A percentile compares a stretch with the other conserved stretches of the same genome.
phyloP scores from a whole-genome alignment of 2,888 invertebrate species.

The Nomada flava region DNA sequence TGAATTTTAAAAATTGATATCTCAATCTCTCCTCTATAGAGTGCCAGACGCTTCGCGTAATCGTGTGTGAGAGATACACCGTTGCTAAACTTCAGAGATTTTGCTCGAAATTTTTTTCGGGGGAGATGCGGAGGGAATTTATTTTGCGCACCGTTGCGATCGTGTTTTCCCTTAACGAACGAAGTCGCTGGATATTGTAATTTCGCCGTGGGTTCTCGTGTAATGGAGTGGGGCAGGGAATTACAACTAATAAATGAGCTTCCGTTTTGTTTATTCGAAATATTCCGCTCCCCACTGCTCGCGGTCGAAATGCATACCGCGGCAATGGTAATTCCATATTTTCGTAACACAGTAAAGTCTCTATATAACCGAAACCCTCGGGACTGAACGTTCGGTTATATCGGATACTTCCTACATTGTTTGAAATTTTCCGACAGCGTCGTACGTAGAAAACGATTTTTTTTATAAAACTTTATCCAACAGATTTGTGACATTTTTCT shows the following conservation, averaged over 20 bases:
- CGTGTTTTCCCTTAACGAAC: background rate
- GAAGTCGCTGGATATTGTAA: background rate
- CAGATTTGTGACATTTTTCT: no score
- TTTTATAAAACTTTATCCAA: no score
- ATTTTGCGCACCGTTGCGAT: background rate
- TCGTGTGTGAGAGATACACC: background rate
- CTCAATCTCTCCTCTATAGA: background rate
- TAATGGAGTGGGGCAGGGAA: background rate
- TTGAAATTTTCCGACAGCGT: no score
- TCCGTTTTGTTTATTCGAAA: background rate
- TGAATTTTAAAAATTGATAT: slow-evolving; percentile 24
- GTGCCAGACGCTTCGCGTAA: background rate
- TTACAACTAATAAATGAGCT: background rate
- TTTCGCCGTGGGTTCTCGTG: background rate
- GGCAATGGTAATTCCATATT: background rate
- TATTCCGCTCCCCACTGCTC: background rate
- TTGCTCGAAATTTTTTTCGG: background rate
- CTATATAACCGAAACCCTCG: no score
- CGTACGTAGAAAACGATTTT: no score
- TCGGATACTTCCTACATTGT: no score
- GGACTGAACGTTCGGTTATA: no score
- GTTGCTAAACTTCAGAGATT: background rate
- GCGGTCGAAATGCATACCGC: background rate
- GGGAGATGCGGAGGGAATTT: background rate
- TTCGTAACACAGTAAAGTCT: no score